Base-by-base conservation (phyloP, 2,113 vertebrate genomes). In the Puma concolor region DNA sequence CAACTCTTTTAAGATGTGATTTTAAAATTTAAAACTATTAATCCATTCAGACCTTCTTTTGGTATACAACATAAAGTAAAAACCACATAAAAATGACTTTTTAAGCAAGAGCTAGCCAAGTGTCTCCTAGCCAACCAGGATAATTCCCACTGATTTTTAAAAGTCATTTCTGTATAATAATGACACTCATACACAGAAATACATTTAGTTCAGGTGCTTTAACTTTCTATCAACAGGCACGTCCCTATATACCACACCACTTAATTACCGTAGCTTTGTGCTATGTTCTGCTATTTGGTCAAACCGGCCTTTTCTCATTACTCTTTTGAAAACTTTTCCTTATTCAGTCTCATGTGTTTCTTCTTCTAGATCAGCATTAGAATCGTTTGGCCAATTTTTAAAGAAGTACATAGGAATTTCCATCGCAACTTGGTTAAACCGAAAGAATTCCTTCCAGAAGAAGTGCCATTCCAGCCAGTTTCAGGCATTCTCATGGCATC, bases 191-290 rank as follows among this genome's bases (percentile, higher is more conserved):
- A 63, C 0, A 84, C 2, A 64, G 67, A 77, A 36, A 86, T 71
- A 36, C 10, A 74, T 60, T 67, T 82, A 76, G 38, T 76, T 97
- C 67, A 31, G 38, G 69, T 4, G 63, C 10, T 67, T 72, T 50
- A 82, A 41, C 72, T 84, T 71, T 63, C 31, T 50, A 33, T 10
- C 19, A 57, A 64, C 4, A 71, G 80, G 27, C 41, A 14, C 9
- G 0, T 89, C 64, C 54, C 23, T 86, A 29, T n/a, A 27, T 52
- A 72, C 67, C 95, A 87, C 25, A 80, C 67, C 69, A 82, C 69
- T 96, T 80, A 95, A 92, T 81, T 66, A 87, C 7, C 52, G 14
- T 54, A 88, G 87, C 94, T 96, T 83, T 97, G 81, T 11, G 38
- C 14, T 66, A 36, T 71, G 13, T 41, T 98, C 74, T 57, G 60